Evolutionary conservation across 92 coral and sea anemone genomes (phyloP), one percentile per base, ranked within the genome.

Genomic region (Epizoanthus ramosus): DNA sequence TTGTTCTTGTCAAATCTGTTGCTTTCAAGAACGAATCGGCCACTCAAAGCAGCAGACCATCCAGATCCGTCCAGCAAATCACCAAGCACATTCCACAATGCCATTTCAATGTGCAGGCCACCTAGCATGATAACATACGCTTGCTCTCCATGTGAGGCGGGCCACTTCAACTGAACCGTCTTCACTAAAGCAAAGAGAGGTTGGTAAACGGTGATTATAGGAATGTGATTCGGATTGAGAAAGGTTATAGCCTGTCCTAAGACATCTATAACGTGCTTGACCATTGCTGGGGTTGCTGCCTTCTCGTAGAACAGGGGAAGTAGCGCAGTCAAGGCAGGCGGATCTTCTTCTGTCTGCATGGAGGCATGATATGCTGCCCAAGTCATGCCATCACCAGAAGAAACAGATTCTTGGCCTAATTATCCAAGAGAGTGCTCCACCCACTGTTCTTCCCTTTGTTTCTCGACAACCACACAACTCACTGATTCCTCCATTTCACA

Each of bases 101-200:
- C 89, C 92, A 89, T 89, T 68, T 88, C 88, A 17, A 87, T 28
- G 43, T 87, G 91, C 19, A 87, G 64, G 12, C 86, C 86, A 41
- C 83, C 91, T 45, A 72, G 79, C 75, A 72, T 86, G 75, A 71
- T 81, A 33, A 90, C 88, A 84, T 31, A 83, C 58, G 43, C 71
- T 25, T 91, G 84, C 83, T 86, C 92, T 39, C 95, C 92, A 60
- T 86, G 90, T 33, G 89, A 81, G 59, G 77, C 16, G 25, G 92
- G 91, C 89, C 92, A 89, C 84, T 87, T 87, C 91, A 87, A 88
- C 60, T 88, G 92, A 12, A 88, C 90, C 84, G 85, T 82, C 76
- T 88, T 85, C 43, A 80, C 92, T 25, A 88, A 63, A 13, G 91
- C 94, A 81, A 84, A 87, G 4, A 90, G 89, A 31, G 91, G 92